A percentile compares a stretch with the other conserved stretches of the same genome.
Conservation (phyloP, 2,113 vertebrate genomes). For the Lucifuga dentata region DNA sequence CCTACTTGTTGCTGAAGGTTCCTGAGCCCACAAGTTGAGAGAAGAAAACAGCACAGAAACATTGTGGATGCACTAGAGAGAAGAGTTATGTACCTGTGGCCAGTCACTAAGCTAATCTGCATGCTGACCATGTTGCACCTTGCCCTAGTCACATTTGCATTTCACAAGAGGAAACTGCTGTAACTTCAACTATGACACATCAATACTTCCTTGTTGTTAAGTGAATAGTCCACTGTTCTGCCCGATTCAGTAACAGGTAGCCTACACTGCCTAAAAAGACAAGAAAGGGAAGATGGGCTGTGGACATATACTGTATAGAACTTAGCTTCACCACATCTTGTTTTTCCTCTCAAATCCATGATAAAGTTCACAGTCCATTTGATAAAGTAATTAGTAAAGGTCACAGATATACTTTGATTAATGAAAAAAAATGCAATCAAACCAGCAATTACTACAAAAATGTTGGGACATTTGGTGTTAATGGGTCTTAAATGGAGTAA, state of each 20-base stretch:
- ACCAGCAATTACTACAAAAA: conserved; percentile 46
- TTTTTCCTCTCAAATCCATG: neutral
- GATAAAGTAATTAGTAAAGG: conserved; percentile 54
- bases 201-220: conserved; percentile 55
- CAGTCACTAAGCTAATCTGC: conserved; percentile 53
- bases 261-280: conserved; percentile 30
- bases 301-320: conserved; percentile 1
- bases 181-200: conserved; percentile 59
- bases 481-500: conserved; percentile 67
- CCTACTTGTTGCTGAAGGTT: conserved; percentile 22
- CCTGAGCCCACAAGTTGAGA: neutral
- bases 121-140: conserved; percentile 52
- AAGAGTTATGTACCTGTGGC: conserved; percentile 15
- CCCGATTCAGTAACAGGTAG: conserved; percentile 52
- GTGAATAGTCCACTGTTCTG: conserved; percentile 53
- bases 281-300: conserved; percentile 31
- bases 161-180: conserved; percentile 60
- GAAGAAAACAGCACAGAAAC: conserved; percentile 6
- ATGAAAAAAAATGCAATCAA: conserved; percentile 62
- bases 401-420: conserved; percentile 52
- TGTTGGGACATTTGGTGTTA: conserved; percentile 55
- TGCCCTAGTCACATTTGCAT: conserved; percentile 68
- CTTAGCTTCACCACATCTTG: conserved; percentile 7
- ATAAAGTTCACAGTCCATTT: conserved; percentile 19
- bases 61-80: conserved; percentile 38